Evolutionary conservation across 2,113 vertebrate genomes (phyloP).

Genomic region (Lutjanus erythropterus): DNA sequence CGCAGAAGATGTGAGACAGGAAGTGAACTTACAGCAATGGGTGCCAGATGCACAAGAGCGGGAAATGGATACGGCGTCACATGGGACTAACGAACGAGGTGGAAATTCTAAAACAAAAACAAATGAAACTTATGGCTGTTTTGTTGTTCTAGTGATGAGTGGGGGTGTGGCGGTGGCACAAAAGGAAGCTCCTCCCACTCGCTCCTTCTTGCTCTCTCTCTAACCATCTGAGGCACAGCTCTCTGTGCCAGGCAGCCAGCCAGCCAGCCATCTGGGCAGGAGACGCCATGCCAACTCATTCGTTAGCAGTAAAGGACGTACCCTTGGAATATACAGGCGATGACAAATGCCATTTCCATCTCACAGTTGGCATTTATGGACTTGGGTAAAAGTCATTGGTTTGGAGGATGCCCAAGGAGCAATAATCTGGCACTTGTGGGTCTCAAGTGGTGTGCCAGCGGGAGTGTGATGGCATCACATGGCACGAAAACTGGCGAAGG

Average conservation of each 20-base stretch:
- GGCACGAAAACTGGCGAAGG: conserved; percentile 71
- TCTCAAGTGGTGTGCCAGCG: conserved; percentile 84
- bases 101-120: conserved; percentile 50
- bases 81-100: conserved; percentile 39
- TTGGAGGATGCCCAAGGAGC: conserved; percentile 72
- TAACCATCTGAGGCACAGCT: conserved; percentile 71
- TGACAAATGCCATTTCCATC: conserved; percentile 39
- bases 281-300: conserved; percentile 79
- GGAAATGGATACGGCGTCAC: conserved; percentile 31
- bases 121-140: conserved; percentile 73
- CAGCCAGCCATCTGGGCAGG: conserved; percentile 82
- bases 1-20: conserved; percentile 49
- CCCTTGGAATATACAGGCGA: conserved; percentile 49
- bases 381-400: conserved; percentile 46
- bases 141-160: conserved; percentile 71
- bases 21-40: conserved; percentile 54
- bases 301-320: conserved; percentile 70
- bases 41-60: conserved; percentile 20
- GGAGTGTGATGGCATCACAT: conserved; percentile 77
- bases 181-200: conserved; percentile 81
- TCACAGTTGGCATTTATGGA: conserved; percentile 59
- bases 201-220: conserved; percentile 69
- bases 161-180: conserved; percentile 69
- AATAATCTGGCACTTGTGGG: conserved; percentile 83
- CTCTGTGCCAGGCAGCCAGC: conserved; percentile 82